Base-by-base conservation (phyloP, 2,113 vertebrate species). In the Anhinga anhinga region DNA sequence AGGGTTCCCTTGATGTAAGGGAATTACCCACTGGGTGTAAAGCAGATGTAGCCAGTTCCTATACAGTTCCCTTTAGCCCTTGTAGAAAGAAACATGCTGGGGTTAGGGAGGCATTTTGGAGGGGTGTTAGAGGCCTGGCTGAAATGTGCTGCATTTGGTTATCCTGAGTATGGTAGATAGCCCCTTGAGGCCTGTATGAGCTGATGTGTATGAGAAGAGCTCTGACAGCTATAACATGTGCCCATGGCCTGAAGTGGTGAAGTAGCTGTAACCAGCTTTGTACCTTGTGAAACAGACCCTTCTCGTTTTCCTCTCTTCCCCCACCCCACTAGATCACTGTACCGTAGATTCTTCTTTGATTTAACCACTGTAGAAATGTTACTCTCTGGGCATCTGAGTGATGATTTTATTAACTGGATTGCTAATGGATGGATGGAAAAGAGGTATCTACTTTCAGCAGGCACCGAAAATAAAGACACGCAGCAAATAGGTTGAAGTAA, bases 171-270 rank as follows among this genome's bases (percentile, higher is more conserved):
- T 88, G 74, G 81, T 95, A 70, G 72, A 16, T 66, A 82, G 53
- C 67, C 81, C 93, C 94, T 73, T 17, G 53, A 87, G 96, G 89
- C 62, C 45, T 62, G 29, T 58, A 82, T 62, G 89, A 95, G 84
- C 62, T 94, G 94, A 92, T 87, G 63, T 84, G 78, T 65, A 45
- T 52, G 83, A 94, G 95, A 91, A 82, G 73, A 93, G 42, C 74
- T 94, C 70, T 91, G 96, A 96, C 86, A 95, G 86, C 66, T 89
- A 0, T 87, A 95, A 55, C 86, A 55, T 88, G 65, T 95, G 92
- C 80, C 80, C 58, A 15, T 91, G 94, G 93, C 95, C 81, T 19
- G 5, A 71, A 94, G 93, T 69, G 44, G 67, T 79, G 49, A 76
- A 87, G 62, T 45, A 88, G 62, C 91, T 89, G 73, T 82, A 91